These are phyloP conservation scores for Trinectes maculatus DNA, from an alignment of 2,113 vertebrate species.

Conservation along the genomic window DNA sequence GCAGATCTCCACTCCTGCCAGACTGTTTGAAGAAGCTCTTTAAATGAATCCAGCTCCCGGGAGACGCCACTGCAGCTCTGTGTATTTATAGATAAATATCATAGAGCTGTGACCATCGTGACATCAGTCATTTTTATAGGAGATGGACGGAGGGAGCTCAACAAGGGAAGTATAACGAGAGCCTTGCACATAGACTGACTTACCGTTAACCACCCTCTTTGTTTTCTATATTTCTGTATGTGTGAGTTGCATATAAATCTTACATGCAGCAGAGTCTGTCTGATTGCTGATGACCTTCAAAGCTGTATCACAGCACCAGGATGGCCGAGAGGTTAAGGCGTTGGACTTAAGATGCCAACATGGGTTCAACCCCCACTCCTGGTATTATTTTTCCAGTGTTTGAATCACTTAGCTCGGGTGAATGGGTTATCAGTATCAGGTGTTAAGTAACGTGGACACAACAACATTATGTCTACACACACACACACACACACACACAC, in stretches of 20 bases:
- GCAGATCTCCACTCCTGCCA: conserved; percentile 23
- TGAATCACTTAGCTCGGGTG: no score
- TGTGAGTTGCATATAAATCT: no score
- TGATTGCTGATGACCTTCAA: no score
- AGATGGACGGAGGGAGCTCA: neutral
- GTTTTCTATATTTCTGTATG: no score
- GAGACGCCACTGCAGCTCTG: conserved; percentile 20
- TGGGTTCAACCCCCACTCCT: conserved; percentile 44
- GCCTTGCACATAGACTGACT: no score
- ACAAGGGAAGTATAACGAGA: neutral
- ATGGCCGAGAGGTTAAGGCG: conserved; percentile 44
- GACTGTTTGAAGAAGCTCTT: conserved; percentile 42
- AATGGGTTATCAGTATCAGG: no score
- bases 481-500: no score
- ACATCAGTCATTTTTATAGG: conserved; percentile 17
- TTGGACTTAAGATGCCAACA: conserved; percentile 21
- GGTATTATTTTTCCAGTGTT: neutral
- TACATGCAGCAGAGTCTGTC: neutral
- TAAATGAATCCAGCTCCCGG: conserved; percentile 33
- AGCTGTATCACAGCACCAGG: no score
- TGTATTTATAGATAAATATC: conserved; percentile 58
- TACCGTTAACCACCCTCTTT: no score
- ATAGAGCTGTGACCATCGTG: conserved; percentile 3
- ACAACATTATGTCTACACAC: no score
- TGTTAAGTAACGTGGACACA: no score